Conservation (phyloP, 2,888 invertebrate species). For the Beris chalybata region DNA sequence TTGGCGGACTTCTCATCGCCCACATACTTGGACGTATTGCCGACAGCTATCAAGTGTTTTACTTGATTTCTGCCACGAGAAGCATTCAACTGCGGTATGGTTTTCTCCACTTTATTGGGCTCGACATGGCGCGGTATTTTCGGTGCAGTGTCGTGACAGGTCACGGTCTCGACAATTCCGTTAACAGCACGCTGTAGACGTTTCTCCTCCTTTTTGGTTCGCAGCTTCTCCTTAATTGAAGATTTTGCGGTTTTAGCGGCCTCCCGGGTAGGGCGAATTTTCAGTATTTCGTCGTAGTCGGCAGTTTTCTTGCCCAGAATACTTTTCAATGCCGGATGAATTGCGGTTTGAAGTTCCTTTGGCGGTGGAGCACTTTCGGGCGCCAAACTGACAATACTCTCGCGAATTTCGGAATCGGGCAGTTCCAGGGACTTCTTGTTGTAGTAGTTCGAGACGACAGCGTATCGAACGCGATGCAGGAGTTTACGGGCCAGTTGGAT, state of each 20-base stretch:
- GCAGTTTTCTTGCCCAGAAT: constrained; percentile 65
- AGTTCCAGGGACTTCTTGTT: constrained; percentile 60
- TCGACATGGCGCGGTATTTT: constrained; percentile 54
- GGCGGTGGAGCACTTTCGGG: neutral
- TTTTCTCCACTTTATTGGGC: constrained; percentile 51
- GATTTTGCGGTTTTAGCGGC: constrained; percentile 57
- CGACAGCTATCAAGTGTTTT: constrained; percentile 60
- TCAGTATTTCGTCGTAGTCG: constrained; percentile 58
- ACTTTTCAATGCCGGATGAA: constrained; percentile 78
- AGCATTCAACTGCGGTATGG: constrained; percentile 58
- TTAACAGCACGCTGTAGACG: constrained; percentile 25
- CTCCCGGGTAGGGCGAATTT: constrained; percentile 57
- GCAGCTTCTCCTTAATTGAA: constrained; percentile 49
- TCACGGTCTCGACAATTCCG: constrained; percentile 10
- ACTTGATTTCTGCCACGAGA: constrained; percentile 61
- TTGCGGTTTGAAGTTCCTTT: constrained; percentile 56
- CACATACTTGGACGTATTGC: constrained; percentile 83
- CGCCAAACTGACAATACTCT: constrained; percentile 46
- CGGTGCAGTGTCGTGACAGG: constrained; percentile 25
- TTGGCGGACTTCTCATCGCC: constrained; percentile 68
- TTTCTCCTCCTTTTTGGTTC: constrained; percentile 48
- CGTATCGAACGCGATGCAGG: constrained; percentile 63
- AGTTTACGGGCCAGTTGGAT: constrained; percentile 62
- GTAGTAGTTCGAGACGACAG: constrained; percentile 64
- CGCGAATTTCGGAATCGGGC: constrained; percentile 49